Evolutionary conservation across 2,888 invertebrate species (phyloP), one percentile per base, ranked within the genome.

Genomic region (Smittia aterrima): DNA sequence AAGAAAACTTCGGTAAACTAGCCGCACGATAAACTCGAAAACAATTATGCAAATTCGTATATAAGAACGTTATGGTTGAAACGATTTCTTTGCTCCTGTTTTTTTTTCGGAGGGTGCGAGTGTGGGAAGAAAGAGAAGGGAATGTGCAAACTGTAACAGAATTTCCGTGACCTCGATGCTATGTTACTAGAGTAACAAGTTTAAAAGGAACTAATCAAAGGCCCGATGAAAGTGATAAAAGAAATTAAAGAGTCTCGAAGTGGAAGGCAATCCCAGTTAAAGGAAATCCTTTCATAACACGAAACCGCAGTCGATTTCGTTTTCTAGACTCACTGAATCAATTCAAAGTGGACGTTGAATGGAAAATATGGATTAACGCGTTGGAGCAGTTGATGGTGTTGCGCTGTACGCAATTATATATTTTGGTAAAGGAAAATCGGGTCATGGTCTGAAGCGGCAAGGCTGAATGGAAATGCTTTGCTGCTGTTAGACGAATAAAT

Each of bases 371-470:
- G 64, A 64, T 27, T 64, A 64, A 27, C 64, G 27, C 27, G 16
- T 64, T 58, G 24, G 24, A 58, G 22, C 24, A 22, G 13, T 47
- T 47, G 47, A 13, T n/a, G 16, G 47, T 47, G 47, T 47, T 47
- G 13, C 16, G 47, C n/a, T 22, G 22, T 58, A 58, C 47, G 58
- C 22, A 58, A 58, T 58, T 58, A 22, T 58, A 13, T 47, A 47
- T 58, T 58, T 58, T 4, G 58, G 22, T 7, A 13, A 47, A 47
- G 58, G 68, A 27, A 71, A 75, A 71, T 71, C 54, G 66, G 75
- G 75, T 74, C 75, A 75, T 54, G 75, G 75, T 71, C 75, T 67
- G 53, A 66, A 58, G 64, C 75, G 75, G 75, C 75, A 75, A 75
- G 75, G 75, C 71, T 75, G 16, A 62, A 66, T 74, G 74, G 47